Conservation (phyloP, 1,140 invertebrate species). For the Aphis craccivora region DNA sequence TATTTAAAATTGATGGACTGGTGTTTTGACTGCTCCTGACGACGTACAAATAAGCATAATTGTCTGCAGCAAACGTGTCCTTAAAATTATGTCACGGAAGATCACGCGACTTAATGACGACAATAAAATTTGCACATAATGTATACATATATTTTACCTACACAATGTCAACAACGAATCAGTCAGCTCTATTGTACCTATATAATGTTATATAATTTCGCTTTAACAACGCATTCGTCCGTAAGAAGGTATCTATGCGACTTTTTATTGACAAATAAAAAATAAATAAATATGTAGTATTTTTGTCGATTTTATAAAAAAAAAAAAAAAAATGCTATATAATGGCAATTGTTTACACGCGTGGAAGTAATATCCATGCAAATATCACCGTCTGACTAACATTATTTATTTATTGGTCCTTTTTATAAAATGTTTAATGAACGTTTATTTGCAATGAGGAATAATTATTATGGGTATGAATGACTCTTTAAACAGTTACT, state of each 20-base stretch:
- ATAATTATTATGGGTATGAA: not conserved
- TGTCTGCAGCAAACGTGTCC: not conserved
- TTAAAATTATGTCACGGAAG: slow-evolving; percentile 19
- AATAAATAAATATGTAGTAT: not conserved
- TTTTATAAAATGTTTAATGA: too few relatives aligned
- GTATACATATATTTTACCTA: not conserved
- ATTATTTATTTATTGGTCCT: too few relatives aligned
- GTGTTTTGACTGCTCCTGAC: not conserved
- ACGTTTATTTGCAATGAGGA: not conserved
- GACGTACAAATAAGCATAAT: not conserved
- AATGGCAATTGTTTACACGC: not conserved
- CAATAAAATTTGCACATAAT: slow-evolving; percentile 28
- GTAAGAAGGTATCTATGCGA: not conserved
- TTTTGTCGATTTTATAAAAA: not conserved
- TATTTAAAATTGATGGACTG: not conserved
- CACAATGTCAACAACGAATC: not conserved
- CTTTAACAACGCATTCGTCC: not conserved
- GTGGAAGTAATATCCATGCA: not conserved
- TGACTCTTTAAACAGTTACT: not conserved
- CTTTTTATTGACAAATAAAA: not conserved
- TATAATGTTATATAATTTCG: not conserved
- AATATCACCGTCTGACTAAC: not conserved
- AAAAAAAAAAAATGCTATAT: not conserved
- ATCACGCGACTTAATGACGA: not conserved
- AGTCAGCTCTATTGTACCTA: not conserved